Base-by-base conservation (phyloP, 2,797 vertebrate genomes). In the Sebastes matsubarae region DNA sequence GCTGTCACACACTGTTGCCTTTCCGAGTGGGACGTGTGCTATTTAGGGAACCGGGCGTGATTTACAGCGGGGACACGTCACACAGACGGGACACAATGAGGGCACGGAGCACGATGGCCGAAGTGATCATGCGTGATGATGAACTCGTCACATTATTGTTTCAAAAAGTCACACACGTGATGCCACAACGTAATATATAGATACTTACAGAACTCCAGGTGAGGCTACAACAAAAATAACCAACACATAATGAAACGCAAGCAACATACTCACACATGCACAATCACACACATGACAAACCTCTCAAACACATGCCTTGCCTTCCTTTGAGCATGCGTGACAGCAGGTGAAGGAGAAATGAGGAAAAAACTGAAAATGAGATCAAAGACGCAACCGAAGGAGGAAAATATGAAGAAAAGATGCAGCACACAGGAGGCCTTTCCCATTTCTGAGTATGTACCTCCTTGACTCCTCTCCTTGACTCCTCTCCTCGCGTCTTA, bases 1-100 rank as follows among this genome's bases (percentile, higher is more conserved):
- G 89, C 87, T 91, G 89, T 87, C 87, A 88, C 84, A 75, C 83
- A 34, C 84, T 63, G 77, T 75, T 70, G 74, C 74, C 86, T 84
- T 52, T 76, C 59, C 24, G 8, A 42, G 64, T 38, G 71, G 87
- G 84, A 89, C 14, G 82, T 68, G 75, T 60, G 76, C 81, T 88
- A 80, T 89, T 90, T 71, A 76, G 77, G 71, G 85, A 79, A 27
- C 58, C 11, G 74, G 77, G 70, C 8, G 52, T 81, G 80, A 80
- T 81, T 55, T n/a, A 79, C 59, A 60, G 58, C 5, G 18, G 72
- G 68, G 29, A 63, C 72, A 80, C 25, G 20, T 71, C 76, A 87
- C 71, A 80, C 36, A 81, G 60, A 83, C 61, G 50, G 60, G 75
- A 81, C 85, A 86, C 57, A 67, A 80, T 60, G 82, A 83, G 71